Percentiles rank a stretch among this genome's conserved stretches.
Conservation (phyloP, 2,113 vertebrate genomes). For the Urocynchramus pylzowi region DNA sequence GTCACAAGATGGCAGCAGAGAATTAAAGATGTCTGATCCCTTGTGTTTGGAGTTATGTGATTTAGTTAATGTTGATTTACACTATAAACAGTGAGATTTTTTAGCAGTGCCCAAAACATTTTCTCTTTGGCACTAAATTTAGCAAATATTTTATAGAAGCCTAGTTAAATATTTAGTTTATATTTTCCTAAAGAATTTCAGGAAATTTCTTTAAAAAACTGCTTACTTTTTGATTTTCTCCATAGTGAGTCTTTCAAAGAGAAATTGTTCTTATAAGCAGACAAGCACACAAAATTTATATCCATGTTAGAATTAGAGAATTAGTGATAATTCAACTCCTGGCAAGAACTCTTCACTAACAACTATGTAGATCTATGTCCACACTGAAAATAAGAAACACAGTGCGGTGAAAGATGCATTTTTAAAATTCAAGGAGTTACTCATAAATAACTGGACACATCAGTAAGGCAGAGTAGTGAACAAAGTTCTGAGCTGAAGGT, state of each 20-base stretch:
- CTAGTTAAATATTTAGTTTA: background rate
- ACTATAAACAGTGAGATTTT: background rate
- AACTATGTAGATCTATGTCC: background rate
- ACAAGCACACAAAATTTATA: background rate
- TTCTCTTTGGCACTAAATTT: background rate
- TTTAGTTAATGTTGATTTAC: background rate
- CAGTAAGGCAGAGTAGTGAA: background rate
- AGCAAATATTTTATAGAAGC: background rate
- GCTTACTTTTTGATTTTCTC: background rate
- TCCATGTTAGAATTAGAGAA: background rate
- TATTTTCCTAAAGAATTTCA: background rate
- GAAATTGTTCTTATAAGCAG: background rate
- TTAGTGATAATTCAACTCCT: background rate
- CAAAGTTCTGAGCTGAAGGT: background rate
- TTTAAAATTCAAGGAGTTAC: background rate
- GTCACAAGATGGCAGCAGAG: conserved; percentile 73
- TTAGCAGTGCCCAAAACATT: background rate
- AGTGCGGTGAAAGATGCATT: background rate
- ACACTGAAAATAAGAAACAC: background rate
- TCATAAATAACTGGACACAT: background rate
- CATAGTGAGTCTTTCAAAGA: background rate
- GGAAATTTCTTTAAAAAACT: background rate
- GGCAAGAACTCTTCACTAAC: background rate
- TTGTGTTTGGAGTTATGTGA: rapidly evolving
- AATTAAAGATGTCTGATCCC: background rate